A percentile compares a stretch with the other conserved stretches of the same genome.
These are phyloP conservation scores for Theretra japonica DNA, from an alignment of 2,888 invertebrate genomes.

Conservation along the genomic window DNA sequence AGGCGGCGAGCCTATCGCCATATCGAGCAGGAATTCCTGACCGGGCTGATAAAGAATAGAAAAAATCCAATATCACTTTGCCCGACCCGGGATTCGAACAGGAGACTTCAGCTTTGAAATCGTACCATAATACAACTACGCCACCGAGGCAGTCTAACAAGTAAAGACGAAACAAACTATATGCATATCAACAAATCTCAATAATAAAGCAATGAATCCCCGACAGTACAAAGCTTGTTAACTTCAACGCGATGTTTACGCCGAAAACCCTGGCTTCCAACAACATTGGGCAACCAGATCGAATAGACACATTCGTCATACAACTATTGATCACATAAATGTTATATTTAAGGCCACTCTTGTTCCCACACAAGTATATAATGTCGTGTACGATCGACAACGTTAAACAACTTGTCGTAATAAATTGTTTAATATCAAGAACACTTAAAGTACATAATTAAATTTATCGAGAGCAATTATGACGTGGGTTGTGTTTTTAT, in stretches of 20 bases:
- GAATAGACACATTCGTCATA: constrained; percentile 20
- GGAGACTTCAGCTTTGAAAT: too few relatives aligned
- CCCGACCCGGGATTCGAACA: too few relatives aligned
- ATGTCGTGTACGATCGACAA: neutral
- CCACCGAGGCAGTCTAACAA: too few relatives aligned
- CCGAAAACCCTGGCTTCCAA: neutral
- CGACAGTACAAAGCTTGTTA: neutral
- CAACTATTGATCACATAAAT: constrained; percentile 12
- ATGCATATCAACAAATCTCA: neutral
- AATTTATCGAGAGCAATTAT: neutral
- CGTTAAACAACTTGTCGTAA: constrained; percentile 18
- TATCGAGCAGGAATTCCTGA: too few relatives aligned
- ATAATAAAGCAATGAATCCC: neutral
- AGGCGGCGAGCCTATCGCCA: too few relatives aligned
- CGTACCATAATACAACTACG: too few relatives aligned
- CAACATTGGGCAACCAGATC: constrained; percentile 20
- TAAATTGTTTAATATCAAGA: constrained; percentile 12
- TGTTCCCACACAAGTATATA: constrained; percentile 22
- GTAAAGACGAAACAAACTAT: too few relatives aligned
- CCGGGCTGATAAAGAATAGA: too few relatives aligned
- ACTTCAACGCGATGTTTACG: neutral
- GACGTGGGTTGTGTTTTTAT: neutral
- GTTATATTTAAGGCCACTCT: constrained; percentile 16
- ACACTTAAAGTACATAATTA: constrained; percentile 3
- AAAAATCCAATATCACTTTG: too few relatives aligned